Evolutionary conservation across 2,797 vertebrate species (phyloP), one percentile per base, ranked within the genome.

Genomic region (Lithobates pipiens): DNA sequence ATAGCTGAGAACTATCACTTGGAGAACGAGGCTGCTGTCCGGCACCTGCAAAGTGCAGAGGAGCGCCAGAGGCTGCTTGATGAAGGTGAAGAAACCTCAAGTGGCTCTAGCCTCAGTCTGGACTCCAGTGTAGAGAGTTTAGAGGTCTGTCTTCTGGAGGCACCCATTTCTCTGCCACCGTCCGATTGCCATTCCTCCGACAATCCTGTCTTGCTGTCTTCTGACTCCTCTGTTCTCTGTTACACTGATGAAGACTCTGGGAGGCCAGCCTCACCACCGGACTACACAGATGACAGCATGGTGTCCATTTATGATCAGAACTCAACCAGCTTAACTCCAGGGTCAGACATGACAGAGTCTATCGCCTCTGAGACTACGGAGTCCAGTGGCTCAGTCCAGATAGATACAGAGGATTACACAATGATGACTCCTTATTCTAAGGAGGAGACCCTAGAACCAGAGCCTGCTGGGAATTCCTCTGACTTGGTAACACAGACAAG

Each of bases 41-140:
- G 98, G 90, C 98, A 99, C 90, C 94, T 99, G 83, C 98, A 99
- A 90, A 99, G 96, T 0, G 98, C 97, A 0, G 98, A 98, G 93
- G 97, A 99, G 88, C 93, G 96, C 91, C 98, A 99, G 92, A 94
- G 98, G 93, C 92, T 96, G 89, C 93, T 96, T 91, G 95, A 96
- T 0, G 96, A 96, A 89, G 95, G 94, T 89, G 96, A 96, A 46
- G 95, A 93, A 27, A 92, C 95, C 0, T 93, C 91, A 69, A 90
- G 88, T 0, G 90, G 92, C 0, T 91, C 94, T 57, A 88, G 93
- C 42, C 21, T 89, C 23, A 92, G 93, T 88, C 93, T 93, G 80
- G 93, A 93, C 89, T 90, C 91, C 0, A 89, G 91, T 86, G 85
- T 93, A 0, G 94, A 94, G 78, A 93, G 95, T 76, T 85, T 95